Conservation (phyloP, 2,797 vertebrate genomes). For the Momotus momota region DNA sequence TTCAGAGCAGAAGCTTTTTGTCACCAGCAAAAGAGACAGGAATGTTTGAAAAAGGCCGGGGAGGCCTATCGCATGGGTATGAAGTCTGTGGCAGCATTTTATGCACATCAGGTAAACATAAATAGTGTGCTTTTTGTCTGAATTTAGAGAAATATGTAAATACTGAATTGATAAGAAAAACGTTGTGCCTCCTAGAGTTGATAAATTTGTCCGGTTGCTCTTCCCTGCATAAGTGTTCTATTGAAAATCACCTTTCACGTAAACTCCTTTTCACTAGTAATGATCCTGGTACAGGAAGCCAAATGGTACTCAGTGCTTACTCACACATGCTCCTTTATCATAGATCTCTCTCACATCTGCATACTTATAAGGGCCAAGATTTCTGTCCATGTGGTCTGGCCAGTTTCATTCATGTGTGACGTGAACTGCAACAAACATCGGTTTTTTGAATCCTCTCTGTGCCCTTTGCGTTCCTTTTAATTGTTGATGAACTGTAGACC, state of each 20-base stretch:
- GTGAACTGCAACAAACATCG: background rate
- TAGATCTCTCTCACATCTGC: background rate
- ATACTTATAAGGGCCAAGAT: background rate
- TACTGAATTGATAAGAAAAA: background rate
- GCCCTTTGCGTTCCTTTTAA: background rate
- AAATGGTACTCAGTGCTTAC: background rate
- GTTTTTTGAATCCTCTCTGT: background rate
- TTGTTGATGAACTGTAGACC: background rate
- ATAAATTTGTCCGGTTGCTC: background rate
- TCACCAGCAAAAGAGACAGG: conserved; percentile 87
- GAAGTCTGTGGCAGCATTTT: conserved; percentile 93
- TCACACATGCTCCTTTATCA: background rate
- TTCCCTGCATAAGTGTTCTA: background rate
- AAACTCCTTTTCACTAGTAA: background rate
- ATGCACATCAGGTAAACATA: conserved; percentile 88
- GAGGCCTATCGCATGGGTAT: conserved; percentile 90
- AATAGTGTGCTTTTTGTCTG: background rate
- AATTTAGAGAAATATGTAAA: background rate
- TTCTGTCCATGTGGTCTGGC: background rate
- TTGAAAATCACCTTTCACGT: background rate
- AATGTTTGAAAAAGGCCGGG: conserved; percentile 90
- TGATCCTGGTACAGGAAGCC: background rate
- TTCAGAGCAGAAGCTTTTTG: conserved; percentile 92
- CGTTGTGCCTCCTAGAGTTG: background rate
- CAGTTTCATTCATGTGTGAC: background rate